Evolutionary conservation across 1,140 invertebrate genomes (phyloP).

Genomic region (Ctenoplectra terminalis): DNA sequence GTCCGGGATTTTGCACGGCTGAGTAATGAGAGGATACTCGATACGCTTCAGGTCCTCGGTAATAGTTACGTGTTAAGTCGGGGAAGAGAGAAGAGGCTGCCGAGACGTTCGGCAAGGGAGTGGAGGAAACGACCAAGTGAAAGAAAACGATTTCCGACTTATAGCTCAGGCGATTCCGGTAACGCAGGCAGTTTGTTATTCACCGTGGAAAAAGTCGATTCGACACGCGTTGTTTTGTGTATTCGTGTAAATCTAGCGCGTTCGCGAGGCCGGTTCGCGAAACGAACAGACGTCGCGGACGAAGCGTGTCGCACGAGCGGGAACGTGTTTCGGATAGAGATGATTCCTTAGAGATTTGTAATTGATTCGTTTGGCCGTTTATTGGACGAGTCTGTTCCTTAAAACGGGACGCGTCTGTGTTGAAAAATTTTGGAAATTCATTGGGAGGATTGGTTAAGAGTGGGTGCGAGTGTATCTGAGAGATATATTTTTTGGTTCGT

Average conservation of each 20-base stretch:
- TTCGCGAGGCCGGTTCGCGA: too few relatives aligned
- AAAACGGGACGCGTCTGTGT: too few relatives aligned
- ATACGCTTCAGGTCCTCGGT: slow-evolving; percentile 50
- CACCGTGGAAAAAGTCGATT: slow-evolving; percentile 30
- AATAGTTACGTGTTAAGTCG: slow-evolving; percentile 26
- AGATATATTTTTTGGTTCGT: too few relatives aligned
- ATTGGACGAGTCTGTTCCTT: neutral
- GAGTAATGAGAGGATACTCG: slow-evolving; percentile 42
- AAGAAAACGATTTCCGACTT: slow-evolving; percentile 23
- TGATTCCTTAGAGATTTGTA: neutral
- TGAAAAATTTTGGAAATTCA: too few relatives aligned
- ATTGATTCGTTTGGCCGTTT: slow-evolving; percentile 3
- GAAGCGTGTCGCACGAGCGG: neutral
- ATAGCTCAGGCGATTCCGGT: slow-evolving; percentile 14
- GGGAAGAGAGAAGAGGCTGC: slow-evolving; percentile 14
- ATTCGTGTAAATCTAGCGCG: neutral
- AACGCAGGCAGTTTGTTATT: slow-evolving; percentile 34
- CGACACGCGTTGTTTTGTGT: slow-evolving; percentile 16
- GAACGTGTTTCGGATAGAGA: neutral
- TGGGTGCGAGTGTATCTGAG: too few relatives aligned
- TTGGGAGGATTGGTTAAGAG: too few relatives aligned
- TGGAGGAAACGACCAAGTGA: neutral
- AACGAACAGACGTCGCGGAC: neutral
- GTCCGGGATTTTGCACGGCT: slow-evolving; percentile 55
- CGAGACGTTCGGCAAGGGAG: too few relatives aligned